phyloP scores from a whole-genome alignment of 2,888 invertebrate species.

The Argyra leucocephala region DNA sequence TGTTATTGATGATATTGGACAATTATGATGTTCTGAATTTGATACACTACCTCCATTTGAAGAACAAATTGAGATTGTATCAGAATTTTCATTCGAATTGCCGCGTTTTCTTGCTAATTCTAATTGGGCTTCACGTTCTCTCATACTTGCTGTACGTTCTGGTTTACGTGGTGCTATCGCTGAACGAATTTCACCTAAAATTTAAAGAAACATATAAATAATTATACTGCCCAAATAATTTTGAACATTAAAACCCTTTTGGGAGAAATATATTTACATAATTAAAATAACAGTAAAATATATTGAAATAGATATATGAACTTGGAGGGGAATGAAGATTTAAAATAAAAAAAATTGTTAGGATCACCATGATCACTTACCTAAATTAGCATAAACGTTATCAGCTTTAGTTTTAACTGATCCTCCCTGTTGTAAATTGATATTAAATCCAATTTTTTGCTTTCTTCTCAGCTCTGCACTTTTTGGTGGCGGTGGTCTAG shows the following conservation, averaged over 20 bases:
- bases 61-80: slow-evolving; percentile 45
- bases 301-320: no score
- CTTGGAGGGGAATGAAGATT: slow-evolving; percentile 11
- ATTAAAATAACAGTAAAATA: slow-evolving; percentile 7
- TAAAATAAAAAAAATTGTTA: slow-evolving; percentile 11
- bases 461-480: slow-evolving; percentile 55
- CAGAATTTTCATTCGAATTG: slow-evolving; percentile 34
- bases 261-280: neutral
- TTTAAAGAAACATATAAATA: neutral
- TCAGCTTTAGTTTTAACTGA: slow-evolving; percentile 45
- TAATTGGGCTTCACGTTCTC: slow-evolving; percentile 62
- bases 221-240: slow-evolving; percentile 10
- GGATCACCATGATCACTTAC: slow-evolving; percentile 47
- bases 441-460: slow-evolving; percentile 43
- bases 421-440: slow-evolving; percentile 29
- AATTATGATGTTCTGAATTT: slow-evolving; percentile 38
- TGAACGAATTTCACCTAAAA: slow-evolving; percentile 70
- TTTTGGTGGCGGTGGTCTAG: slow-evolving; percentile 65
- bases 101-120: slow-evolving; percentile 47
- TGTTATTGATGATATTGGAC: slow-evolving; percentile 52
- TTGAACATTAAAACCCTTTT: no score
- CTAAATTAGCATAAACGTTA: slow-evolving; percentile 71
- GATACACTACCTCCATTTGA: slow-evolving; percentile 43
- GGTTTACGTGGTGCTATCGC: slow-evolving; percentile 74
- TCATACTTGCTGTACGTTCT: slow-evolving; percentile 76